Base-by-base conservation (phyloP, 53 echinoderm and acorn worm species). In the Holothuria scabra region DNA sequence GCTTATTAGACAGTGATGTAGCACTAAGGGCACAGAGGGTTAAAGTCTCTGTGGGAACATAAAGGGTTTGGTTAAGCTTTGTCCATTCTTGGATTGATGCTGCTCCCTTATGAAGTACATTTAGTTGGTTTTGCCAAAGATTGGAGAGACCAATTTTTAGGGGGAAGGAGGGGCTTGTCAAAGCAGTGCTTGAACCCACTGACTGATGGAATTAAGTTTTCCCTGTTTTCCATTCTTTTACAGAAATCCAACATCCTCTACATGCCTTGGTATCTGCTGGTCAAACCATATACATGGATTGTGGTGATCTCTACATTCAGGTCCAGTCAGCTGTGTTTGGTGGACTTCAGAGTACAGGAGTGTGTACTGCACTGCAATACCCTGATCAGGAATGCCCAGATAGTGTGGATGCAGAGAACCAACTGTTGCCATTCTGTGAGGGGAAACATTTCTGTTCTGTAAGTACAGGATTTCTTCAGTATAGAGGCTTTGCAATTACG, bases 181-280 rank as follows among this genome's bases (percentile, higher is more conserved):
- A 41, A 41, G 7, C 10, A 10, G 41, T 41, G 10, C 10, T 41
- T 4, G 41, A 10, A 0, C 2, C 10, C 7, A 0, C 3, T 26
- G 26, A 0, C 3, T 26, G 26, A 60, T 26, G n/a, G n/a, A 23
- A 60, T 61, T 19, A n/a, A n/a, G n/a, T n/a, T 61, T 28, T 19
- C 4, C 12, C 29, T 68, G 35, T 11, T 35, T 44, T 69, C 29
- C 26, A 6, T 28, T 34, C 61, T 10, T 2, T 21, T 33, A 21
- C 62, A 80, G 81, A 37, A 22, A 61, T 80, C 34, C 61, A 60
- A 9, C 81, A 61, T 61, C 81, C 60, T 20, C 60, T 80, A 12
- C 81, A 80, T n/a, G 81, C 81, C 23, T 34, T 80, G 60, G 81
- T 80, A 19, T 80, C 81, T 37, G 81, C 81, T 23, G 81, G 81